Base-by-base conservation (phyloP, 2,113 vertebrate genomes). In the Neodon shergylaensis region DNA sequence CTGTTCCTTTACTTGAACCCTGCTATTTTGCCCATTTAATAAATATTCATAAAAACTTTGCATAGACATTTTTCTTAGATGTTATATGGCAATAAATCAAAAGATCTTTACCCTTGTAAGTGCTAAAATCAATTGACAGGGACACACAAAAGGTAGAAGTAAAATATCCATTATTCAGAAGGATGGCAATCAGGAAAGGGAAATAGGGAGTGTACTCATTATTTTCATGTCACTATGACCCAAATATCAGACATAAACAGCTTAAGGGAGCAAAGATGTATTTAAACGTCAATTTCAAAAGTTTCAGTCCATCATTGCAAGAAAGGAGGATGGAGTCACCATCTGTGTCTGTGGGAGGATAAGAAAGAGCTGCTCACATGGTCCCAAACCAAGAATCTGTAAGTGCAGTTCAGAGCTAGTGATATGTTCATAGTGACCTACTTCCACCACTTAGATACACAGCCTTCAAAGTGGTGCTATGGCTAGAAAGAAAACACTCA, bases 1-100 rank as follows among this genome's bases (percentile, higher is more conserved):
- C 42, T 89, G 52, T 21, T 42, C 26, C 3, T 66, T 63, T 26
- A 28, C 14, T 42, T 79, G 36, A 89, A 49, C 70, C 21, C 24
- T 66, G 47, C 49, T 79, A 21, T 54, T 92, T 90, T 13, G 26
- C 63, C 77, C 36, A 74, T 63, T 89, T 79, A 77, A 26, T 26
- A 83, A 88, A 66, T 82, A 92, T 54, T 81, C 3, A 82, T 70
- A 95, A 88, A 3, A 88, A 49, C 33, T 72, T 95, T 84, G 39
- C 88, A 58, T 16, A 47, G 22, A 79, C 24, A 89, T 26, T 88
- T 22, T 92, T 92, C 16, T 89, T 49, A 89, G 17, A n/a, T 83
- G 24, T 42, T 84, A 26, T 6, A 9, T 89, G 54, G 33, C 78
- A 26, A 92, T 39, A 77, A 92, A 77, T 63, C 13, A 58, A 54